These are phyloP conservation scores for Nycticebus coucang DNA, from an alignment of 2,113 vertebrate genomes.

Conservation along the genomic window DNA sequence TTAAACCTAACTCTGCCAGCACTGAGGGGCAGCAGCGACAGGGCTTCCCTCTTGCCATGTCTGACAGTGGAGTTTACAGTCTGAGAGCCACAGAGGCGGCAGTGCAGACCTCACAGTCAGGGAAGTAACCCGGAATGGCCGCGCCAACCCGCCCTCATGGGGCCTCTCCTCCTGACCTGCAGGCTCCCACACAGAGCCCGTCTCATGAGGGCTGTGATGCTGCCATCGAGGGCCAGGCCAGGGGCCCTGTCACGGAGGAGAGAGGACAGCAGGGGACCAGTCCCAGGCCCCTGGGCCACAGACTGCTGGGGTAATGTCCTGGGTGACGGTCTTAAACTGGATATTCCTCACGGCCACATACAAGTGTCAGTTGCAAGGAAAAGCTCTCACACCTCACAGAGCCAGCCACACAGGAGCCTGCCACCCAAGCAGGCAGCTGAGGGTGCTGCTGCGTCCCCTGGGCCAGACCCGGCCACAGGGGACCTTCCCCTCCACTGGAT, in stretches of 20 bases:
- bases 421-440: not conserved
- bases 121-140: not conserved
- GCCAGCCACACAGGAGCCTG: fast-evolving
- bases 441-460: fast-evolving
- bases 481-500: fast-evolving
- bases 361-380: no score
- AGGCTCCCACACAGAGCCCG: no score
- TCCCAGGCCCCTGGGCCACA: not conserved
- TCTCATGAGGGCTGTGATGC: no score
- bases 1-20: not conserved
- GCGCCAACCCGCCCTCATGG: no score
- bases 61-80: fast-evolving
- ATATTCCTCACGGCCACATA: not conserved
- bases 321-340: fast-evolving
- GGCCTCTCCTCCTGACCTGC: no score
- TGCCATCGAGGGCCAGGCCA: no score
- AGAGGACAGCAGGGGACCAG: no score
- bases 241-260: no score
- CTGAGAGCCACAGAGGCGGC: not conserved
- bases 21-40: no score
- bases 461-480: no score
- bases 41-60: not conserved
- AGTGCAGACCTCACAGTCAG: not conserved
- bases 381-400: fast-evolving
- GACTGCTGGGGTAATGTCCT: not conserved